A percentile compares a stretch with the other conserved stretches of the same genome.
Conservation (phyloP, 2,113 vertebrate species). For the Ivindomyrus marchei region DNA sequence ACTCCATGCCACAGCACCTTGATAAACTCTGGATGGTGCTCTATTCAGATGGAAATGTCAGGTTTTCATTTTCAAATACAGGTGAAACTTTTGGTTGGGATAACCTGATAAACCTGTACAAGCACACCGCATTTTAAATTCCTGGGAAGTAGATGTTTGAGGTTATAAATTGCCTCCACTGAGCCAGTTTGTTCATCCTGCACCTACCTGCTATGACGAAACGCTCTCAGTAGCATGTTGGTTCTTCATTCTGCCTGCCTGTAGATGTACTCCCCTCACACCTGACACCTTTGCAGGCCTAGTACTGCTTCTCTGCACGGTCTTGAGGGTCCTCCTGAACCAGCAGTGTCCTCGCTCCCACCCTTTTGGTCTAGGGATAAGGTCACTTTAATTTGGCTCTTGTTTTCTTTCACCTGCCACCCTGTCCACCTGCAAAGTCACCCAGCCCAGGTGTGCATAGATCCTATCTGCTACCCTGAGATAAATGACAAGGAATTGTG, state of each 20-base stretch:
- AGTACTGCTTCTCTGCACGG: background rate
- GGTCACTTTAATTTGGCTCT: background rate
- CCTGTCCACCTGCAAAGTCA: background rate
- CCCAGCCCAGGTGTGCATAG: background rate
- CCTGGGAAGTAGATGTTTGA: background rate
- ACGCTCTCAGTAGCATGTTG: background rate
- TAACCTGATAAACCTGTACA: background rate
- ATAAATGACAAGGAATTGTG: background rate
- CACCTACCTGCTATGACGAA: background rate
- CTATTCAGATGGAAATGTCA: conserved; percentile 2
- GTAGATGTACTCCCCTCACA: background rate
- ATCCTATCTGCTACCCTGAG: background rate
- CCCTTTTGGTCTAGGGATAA: background rate
- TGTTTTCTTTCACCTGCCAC: background rate
- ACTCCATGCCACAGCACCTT: background rate
- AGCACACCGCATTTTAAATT: background rate
- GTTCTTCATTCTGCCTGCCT: background rate
- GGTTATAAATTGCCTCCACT: background rate
- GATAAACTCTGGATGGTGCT: background rate
- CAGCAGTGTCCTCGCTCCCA: background rate
- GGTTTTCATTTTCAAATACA: background rate
- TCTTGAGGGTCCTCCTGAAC: background rate
- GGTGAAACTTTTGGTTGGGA: background rate
- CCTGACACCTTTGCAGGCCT: background rate
- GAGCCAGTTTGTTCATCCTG: background rate